Evolutionary conservation across 2,797 vertebrate species (phyloP).

Genomic region (Tangara arthus): DNA sequence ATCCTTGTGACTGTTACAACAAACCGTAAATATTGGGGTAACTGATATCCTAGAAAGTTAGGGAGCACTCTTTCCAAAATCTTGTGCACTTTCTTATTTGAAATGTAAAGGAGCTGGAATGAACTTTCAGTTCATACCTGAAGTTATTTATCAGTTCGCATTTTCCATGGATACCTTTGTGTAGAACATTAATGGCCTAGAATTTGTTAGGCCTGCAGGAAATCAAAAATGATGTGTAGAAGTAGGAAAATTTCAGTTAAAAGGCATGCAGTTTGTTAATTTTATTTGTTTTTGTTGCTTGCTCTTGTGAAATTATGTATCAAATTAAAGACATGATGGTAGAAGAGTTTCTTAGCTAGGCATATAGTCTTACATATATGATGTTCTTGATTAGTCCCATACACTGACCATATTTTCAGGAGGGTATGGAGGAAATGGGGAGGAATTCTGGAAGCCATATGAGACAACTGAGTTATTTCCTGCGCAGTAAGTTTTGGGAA

Average conservation of each 20-base stretch:
- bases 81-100: not conserved
- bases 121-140: not conserved
- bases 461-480: not conserved
- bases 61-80: not conserved
- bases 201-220: not conserved
- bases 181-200: not conserved
- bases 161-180: not conserved
- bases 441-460: constrained; percentile 1
- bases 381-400: not conserved
- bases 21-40: not conserved
- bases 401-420: not conserved
- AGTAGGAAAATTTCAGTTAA: not conserved
- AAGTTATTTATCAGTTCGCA: not conserved
- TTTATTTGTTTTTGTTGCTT: not conserved
- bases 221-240: not conserved
- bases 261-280: not conserved
- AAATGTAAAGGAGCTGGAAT: not conserved
- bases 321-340: not conserved
- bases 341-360: not conserved
- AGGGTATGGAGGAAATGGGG: not conserved
- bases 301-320: not conserved
- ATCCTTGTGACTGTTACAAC: not conserved
- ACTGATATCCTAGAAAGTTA: not conserved
- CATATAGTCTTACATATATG: not conserved
- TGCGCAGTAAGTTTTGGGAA: not conserved